Evolutionary conservation across 2,113 vertebrate genomes (phyloP).

Genomic region (Gopherus evgoodei): DNA sequence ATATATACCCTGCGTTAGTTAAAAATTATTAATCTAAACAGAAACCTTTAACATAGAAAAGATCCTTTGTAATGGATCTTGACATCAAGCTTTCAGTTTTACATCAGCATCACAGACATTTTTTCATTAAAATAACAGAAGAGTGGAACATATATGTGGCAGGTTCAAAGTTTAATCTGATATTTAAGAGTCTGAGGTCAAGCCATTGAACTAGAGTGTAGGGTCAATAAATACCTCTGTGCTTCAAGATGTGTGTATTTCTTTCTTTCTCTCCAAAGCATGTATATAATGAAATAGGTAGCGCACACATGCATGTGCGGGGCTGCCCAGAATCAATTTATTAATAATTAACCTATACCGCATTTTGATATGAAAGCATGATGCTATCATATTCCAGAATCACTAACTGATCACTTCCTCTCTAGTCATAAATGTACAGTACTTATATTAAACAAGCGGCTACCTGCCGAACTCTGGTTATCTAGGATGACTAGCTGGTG

Average conservation of each 20-base stretch:
- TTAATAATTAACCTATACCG: neutral
- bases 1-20: constrained; percentile 41
- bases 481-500: neutral
- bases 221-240: neutral
- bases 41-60: neutral
- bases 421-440: neutral
- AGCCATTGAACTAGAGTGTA: neutral
- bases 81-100: neutral
- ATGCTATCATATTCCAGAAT: neutral
- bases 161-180: neutral
- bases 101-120: neutral
- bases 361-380: neutral
- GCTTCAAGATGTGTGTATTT: too few relatives aligned
- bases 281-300: neutral
- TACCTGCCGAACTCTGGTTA: neutral
- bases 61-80: neutral
- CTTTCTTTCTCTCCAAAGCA: neutral
- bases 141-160: neutral
- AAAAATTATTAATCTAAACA: neutral
- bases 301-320: fast-evolving
- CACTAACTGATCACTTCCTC: neutral
- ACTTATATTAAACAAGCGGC: neutral
- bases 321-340: neutral
- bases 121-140: neutral
- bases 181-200: neutral